Evolutionary conservation across 2,797 vertebrate genomes (phyloP).

Genomic region (Peromyscus attwateri): DNA sequence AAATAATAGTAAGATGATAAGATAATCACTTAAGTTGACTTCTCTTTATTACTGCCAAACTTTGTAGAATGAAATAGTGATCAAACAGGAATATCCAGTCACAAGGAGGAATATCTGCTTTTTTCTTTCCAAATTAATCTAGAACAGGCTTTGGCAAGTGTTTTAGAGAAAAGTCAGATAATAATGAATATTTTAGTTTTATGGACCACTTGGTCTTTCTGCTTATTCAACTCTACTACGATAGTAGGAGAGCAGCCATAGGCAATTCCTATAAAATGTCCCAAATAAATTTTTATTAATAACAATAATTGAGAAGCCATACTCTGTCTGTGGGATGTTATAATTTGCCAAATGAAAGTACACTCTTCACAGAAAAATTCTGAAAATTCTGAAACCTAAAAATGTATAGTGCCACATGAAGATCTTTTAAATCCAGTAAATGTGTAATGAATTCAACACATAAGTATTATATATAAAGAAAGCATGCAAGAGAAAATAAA

Average conservation of each 20-base stretch:
- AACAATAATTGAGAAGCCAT: background rate
- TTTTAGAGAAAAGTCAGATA: background rate
- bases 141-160: background rate
- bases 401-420: background rate
- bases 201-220: background rate
- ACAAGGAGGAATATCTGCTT: background rate
- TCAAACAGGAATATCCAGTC: background rate
- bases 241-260: background rate
- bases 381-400: background rate
- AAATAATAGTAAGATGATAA: constrained; percentile 25
- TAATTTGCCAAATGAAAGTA: background rate
- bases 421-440: background rate
- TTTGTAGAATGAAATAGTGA: background rate
- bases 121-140: background rate
- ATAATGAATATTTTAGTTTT: background rate
- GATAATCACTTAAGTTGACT: background rate
- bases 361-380: background rate
- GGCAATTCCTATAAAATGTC: background rate
- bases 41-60: background rate
- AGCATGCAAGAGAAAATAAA: background rate
- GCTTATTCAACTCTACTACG: background rate
- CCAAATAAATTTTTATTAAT: background rate
- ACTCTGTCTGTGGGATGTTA: background rate
- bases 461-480: background rate
- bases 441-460: background rate